A percentile compares a stretch with the other conserved stretches of the same genome.
These are phyloP conservation scores for Brachionus sp. DNA, from an alignment of 1,140 invertebrate genomes.

Conservation along the genomic window DNA sequence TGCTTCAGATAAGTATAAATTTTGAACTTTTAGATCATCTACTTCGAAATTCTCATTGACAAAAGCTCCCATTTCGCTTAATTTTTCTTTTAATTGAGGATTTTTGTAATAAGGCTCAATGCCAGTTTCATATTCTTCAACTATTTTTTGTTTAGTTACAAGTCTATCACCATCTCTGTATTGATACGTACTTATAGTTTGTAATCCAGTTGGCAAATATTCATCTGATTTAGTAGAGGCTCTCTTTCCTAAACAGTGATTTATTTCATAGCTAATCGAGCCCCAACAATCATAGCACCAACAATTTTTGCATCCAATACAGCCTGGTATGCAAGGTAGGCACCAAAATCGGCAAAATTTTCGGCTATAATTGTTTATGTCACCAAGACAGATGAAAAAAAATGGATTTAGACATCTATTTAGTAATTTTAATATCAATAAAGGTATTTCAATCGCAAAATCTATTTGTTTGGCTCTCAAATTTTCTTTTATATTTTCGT, in stretches of 20 bases:
- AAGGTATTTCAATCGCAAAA: conserved; percentile 44
- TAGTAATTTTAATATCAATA: conserved; percentile 13
- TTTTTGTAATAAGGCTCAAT: conserved; percentile 43
- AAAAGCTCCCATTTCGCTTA: not conserved
- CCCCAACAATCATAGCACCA: conserved; percentile 36
- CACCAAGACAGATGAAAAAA: conserved; percentile 13
- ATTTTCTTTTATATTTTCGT: not conserved
- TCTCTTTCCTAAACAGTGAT: conserved; percentile 9
- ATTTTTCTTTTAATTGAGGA: conserved; percentile 7
- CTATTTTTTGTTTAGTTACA: conserved; percentile 42
- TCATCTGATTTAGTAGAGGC: not conserved
- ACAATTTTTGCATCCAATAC: conserved; percentile 41
- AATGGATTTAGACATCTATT: conserved; percentile 42
- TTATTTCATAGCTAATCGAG: conserved; percentile 3
- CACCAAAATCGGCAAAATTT: conserved; percentile 39
- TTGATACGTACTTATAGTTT: conserved; percentile 39
- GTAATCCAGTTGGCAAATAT: conserved; percentile 31
- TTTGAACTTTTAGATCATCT: conserved; percentile 1
- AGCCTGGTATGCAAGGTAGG: conserved; percentile 21
- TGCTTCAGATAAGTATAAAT: not conserved
- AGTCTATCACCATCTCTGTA: conserved; percentile 42
- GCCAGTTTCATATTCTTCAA: conserved; percentile 33
- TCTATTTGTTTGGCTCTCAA: not conserved
- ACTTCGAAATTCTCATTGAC: not conserved
- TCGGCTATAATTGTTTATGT: not conserved